Percentiles rank a stretch among this genome's conserved stretches.
Evolutionary conservation across 2,888 invertebrate genomes (phyloP).

Genomic region (Polydesmus complanatus): DNA sequence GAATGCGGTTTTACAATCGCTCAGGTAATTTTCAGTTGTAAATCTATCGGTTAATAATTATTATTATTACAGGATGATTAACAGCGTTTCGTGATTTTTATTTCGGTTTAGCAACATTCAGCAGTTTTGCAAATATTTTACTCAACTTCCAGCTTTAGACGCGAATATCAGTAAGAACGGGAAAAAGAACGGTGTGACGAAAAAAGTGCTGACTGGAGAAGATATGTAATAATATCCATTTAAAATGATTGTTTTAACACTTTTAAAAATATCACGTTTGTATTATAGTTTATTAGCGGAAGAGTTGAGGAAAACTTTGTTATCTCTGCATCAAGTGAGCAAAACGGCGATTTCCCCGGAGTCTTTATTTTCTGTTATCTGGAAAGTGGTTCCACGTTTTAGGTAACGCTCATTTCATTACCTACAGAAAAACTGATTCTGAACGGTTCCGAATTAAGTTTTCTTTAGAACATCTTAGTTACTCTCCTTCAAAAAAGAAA

Average conservation of each 20-base stretch:
- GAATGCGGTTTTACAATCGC: conserved; percentile 69
- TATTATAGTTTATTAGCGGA: conserved; percentile 49
- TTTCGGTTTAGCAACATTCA: conserved; percentile 52
- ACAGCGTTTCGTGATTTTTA: conserved; percentile 3
- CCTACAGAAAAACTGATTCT: too few relatives aligned
- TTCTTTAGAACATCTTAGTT: too few relatives aligned
- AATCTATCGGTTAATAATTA: not conserved
- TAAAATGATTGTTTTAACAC: too few relatives aligned
- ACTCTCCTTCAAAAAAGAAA: too few relatives aligned
- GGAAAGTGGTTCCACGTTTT: conserved; percentile 71
- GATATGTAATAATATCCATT: conserved; percentile 28
- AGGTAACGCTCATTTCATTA: conserved; percentile 30
- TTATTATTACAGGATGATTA: conserved; percentile 2
- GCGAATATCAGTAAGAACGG: conserved; percentile 30
- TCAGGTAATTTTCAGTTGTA: conserved; percentile 36
- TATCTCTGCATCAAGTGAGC: conserved; percentile 52
- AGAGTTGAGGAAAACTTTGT: conserved; percentile 61
- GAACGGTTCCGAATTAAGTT: too few relatives aligned
- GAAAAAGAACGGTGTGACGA: conserved; percentile 26
- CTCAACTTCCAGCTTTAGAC: conserved; percentile 58
- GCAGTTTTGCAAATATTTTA: conserved; percentile 67
- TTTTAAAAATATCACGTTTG: too few relatives aligned
- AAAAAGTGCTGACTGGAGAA: conserved; percentile 26
- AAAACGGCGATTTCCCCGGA: conserved; percentile 66
- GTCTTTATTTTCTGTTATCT: conserved; percentile 63